Evolutionary conservation across 2,113 vertebrate genomes (phyloP), one percentile per base, ranked within the genome.

Genomic region (Apteryx owenii): DNA sequence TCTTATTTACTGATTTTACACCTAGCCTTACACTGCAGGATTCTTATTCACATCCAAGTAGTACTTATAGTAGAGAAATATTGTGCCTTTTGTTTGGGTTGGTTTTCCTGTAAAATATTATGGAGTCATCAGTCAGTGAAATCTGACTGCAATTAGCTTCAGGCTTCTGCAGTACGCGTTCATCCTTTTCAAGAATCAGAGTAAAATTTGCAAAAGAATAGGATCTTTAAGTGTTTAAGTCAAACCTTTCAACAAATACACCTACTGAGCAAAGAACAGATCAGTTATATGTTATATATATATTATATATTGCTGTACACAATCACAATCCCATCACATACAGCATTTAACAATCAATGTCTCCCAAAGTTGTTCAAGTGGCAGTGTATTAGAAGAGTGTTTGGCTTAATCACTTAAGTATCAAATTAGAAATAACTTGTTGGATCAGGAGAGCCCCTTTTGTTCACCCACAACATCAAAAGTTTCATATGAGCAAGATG

Each of bases 351-450:
- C 26, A 65, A 79, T 48, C 50, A 53, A 0, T 3, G 31, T 48
- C 93, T 90, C 68, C 80, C 48, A 76, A 85, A 92, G 88, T 23
- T 54, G 44, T 77, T 94, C 83, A 90, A 80, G 48, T 50, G 62
- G 60, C 51, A 85, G 82, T 2, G 9, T 62, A 54, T 69, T 29
- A 54, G 65, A 81, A 88, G 15, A 69, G 10, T 76, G n/a, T 58
- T 17, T 86, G 80, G 64, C 50, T 94, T 84, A 61, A 36, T 7
- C 64, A 40, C 44, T n/a, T 29, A 62, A 72, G 22, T 53, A n/a
- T 70, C 50, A 70, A 77, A 61, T 44, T 38, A 13, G 28, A 92
- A 89, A 70, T 53, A 77, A 73, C 22, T 28, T 38, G 8, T 15
- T 78, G 44, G 7, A 86, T 56, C 14, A 66, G 17, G 42, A 56